Evolutionary conservation across 1,140 invertebrate genomes (phyloP).

Genomic region (Venturia canescens): DNA sequence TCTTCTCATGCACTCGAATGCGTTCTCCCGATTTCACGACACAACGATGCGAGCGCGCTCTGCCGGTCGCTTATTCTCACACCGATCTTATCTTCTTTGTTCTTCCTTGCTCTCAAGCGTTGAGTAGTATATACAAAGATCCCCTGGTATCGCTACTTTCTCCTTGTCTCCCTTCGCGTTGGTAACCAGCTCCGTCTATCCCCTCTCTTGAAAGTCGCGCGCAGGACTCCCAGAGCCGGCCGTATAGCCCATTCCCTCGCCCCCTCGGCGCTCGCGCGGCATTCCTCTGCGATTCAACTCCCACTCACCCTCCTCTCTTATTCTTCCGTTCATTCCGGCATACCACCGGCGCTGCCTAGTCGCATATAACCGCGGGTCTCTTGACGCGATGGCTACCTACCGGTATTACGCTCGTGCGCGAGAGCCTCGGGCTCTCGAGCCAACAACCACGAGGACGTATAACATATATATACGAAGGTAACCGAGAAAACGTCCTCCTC

Average conservation of each 20-base stretch:
- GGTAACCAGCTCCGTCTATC: too few relatives aligned
- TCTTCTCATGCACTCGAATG: constrained; percentile 30
- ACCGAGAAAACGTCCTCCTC: constrained; percentile 48
- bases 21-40: constrained; percentile 24
- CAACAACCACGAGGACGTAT: constrained; percentile 61
- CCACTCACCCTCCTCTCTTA: constrained; percentile 52
- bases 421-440: constrained; percentile 64
- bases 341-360: too few relatives aligned
- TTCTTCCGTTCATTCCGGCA: background rate
- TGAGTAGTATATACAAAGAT: too few relatives aligned
- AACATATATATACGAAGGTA: too few relatives aligned
- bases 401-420: constrained; percentile 77
- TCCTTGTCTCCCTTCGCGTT: constrained; percentile 30
- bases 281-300: background rate
- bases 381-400: constrained; percentile 75
- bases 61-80: constrained; percentile 48
- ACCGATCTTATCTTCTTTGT: constrained; percentile 41
- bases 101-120: constrained; percentile 30
- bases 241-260: too few relatives aligned
- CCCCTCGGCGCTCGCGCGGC: constrained; percentile 33
- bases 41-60: too few relatives aligned
- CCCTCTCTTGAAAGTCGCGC: too few relatives aligned
- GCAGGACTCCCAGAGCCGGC: too few relatives aligned
- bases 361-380: constrained; percentile 60
- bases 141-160: constrained; percentile 48